Percentiles rank a stretch among this genome's conserved stretches.
Conservation (phyloP, 2,888 invertebrate genomes). For the Spodoptera littoralis region DNA sequence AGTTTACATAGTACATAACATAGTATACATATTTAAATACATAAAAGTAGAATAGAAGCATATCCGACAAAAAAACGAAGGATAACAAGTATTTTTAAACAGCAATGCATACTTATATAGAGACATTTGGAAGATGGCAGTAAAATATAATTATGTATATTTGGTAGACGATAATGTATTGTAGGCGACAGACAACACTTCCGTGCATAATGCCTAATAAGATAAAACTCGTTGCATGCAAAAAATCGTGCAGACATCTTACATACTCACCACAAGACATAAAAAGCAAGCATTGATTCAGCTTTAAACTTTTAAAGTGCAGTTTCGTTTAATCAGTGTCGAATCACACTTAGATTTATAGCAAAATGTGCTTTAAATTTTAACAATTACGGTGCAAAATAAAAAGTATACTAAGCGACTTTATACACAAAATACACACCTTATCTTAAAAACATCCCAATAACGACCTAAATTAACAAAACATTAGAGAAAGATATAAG, state of each 20-base stretch:
- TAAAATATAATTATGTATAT: too few species aligned
- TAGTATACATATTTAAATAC: background rate
- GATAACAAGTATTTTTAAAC: too few species aligned
- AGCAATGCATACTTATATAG: too few species aligned
- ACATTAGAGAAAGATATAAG: slow-evolving; percentile 61
- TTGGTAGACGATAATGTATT: too few species aligned
- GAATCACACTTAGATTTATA: slow-evolving; percentile 12
- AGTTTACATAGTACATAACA: too few species aligned
- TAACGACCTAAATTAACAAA: slow-evolving; percentile 83
- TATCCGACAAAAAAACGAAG: too few species aligned
- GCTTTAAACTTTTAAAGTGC: background rate
- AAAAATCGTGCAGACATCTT: slow-evolving; percentile 40
- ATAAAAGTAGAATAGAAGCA: background rate
- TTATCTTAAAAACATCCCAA: slow-evolving; percentile 83
- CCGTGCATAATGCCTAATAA: background rate
- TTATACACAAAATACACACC: slow-evolving; percentile 75
- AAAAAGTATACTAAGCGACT: slow-evolving; percentile 14
- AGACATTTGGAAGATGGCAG: too few species aligned
- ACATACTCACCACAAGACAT: slow-evolving; percentile 37
- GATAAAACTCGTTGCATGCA: slow-evolving; percentile 25
- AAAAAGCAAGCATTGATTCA: slow-evolving; percentile 32
- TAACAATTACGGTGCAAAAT: slow-evolving; percentile 39
- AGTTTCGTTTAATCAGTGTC: background rate
- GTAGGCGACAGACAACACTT: background rate
- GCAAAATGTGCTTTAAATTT: slow-evolving; percentile 35